These are phyloP conservation scores for Clivina fossor DNA, from an alignment of 2,888 invertebrate genomes.

Conservation along the genomic window DNA sequence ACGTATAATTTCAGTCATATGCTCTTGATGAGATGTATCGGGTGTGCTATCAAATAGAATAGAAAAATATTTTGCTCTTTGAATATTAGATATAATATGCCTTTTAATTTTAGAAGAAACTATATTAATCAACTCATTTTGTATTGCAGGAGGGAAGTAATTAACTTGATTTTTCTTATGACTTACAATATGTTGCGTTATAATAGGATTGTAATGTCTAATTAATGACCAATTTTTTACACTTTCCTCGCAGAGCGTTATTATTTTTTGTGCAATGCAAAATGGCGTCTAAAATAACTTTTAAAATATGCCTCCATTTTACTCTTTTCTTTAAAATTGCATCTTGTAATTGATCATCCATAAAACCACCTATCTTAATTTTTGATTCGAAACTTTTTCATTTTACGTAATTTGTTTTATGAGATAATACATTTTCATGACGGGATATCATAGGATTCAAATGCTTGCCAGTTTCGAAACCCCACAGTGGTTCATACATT, in stretches of 20 bases:
- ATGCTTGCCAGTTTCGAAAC: slow-evolving; percentile 18
- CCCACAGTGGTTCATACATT: slow-evolving; percentile 3
- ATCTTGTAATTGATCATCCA: slow-evolving; percentile 24
- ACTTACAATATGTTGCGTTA: slow-evolving; percentile 4
- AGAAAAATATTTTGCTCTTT: slow-evolving; percentile 9
- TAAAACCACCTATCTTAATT: slow-evolving; percentile 9
- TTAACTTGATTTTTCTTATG: slow-evolving; percentile 7
- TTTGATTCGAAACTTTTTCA: slow-evolving; percentile 17
- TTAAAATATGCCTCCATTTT: slow-evolving; percentile 19
- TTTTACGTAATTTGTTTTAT: slow-evolving; percentile 22
- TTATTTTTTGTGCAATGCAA: slow-evolving; percentile 28
- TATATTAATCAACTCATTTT: slow-evolving; percentile 11
- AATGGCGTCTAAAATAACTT: slow-evolving; percentile 28
- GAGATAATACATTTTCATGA: slow-evolving; percentile 15
- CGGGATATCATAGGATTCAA: slow-evolving; percentile 9
- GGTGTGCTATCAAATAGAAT: slow-evolving; percentile 14
- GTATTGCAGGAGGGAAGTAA: slow-evolving; percentile 12
- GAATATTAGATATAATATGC: background rate
- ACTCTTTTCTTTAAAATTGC: slow-evolving; percentile 13
- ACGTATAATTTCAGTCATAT: slow-evolving; percentile 9
- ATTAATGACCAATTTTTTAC: slow-evolving; percentile 20
- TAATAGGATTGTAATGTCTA: slow-evolving; percentile 20
- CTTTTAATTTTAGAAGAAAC: slow-evolving; percentile 2
- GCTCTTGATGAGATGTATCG: slow-evolving; percentile 6
- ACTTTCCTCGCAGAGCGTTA: slow-evolving; percentile 18